A percentile compares a stretch with the other conserved stretches of the same genome.
Evolutionary conservation across 2,113 vertebrate species (phyloP).

Genomic region (Xiphophorus couchianus): DNA sequence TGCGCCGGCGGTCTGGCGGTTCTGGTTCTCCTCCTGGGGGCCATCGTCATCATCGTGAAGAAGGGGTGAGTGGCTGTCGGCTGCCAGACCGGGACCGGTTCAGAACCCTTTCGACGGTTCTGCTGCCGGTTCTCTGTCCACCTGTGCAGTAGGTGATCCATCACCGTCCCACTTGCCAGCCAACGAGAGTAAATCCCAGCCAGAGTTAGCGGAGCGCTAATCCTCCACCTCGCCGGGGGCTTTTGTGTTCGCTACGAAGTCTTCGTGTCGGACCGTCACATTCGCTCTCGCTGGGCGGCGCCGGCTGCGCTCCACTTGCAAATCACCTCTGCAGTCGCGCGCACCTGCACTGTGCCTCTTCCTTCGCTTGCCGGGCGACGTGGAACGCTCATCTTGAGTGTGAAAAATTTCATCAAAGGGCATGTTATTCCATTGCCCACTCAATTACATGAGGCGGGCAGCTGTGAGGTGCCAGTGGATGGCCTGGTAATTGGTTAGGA

Average conservation of each 20-base stretch:
- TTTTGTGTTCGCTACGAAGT: conserved; percentile 72
- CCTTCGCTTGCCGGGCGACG: conserved; percentile 41
- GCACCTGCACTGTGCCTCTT: conserved; percentile 67
- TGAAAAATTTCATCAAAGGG: conserved; percentile 77
- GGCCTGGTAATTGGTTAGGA: conserved; percentile 72
- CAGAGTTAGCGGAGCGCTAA: conserved; percentile 64
- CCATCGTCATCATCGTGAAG: conserved; percentile 89
- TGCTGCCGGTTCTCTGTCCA: conserved; percentile 29
- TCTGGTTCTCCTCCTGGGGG: conserved; percentile 90
- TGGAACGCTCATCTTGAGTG: conserved; percentile 66
- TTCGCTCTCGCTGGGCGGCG: conserved; percentile 34
- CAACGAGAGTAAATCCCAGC: conserved; percentile 64
- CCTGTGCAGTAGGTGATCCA: conserved; percentile 37
- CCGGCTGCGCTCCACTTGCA: conserved; percentile 70
- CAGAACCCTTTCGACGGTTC: conserved; percentile 20
- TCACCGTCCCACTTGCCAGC: conserved; percentile 60
- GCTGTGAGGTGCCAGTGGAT: conserved; percentile 69
- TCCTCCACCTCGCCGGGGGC: conserved; percentile 48
- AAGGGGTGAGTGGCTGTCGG: conserved; percentile 86
- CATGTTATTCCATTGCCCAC: conserved; percentile 76
- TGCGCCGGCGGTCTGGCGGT: conserved; percentile 90
- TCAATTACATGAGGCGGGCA: conserved; percentile 73
- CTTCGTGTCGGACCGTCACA: conserved; percentile 57
- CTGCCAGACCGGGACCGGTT: background rate
- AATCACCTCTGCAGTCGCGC: conserved; percentile 64